These are phyloP conservation scores for Platycheirus rosarum DNA, from an alignment of 2,888 invertebrate species.

Conservation along the genomic window DNA sequence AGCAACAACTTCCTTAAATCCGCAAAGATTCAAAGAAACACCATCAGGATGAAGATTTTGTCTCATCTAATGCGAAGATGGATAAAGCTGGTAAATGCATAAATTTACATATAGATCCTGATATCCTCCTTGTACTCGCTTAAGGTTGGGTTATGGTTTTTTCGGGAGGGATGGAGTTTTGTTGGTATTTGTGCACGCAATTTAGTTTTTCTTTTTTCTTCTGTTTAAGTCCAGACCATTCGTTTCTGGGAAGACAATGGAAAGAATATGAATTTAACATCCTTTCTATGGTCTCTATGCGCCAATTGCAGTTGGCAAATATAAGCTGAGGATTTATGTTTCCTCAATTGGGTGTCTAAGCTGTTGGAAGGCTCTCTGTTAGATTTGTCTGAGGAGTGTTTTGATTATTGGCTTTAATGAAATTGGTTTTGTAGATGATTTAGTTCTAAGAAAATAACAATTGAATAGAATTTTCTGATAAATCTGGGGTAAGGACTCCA, in stretches of 20 bases:
- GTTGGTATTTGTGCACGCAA: slow-evolving; percentile 10
- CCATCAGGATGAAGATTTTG: slow-evolving; percentile 6
- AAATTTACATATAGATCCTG: slow-evolving; percentile 60
- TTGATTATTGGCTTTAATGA: slow-evolving; percentile 28
- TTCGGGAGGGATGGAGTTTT: background rate
- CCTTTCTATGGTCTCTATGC: slow-evolving; percentile 40
- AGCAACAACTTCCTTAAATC: background rate
- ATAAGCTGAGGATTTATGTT: slow-evolving; percentile 37
- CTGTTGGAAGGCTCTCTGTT: background rate
- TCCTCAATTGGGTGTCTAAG: slow-evolving; percentile 39
- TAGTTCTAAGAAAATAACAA: background rate
- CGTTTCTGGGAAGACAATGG: slow-evolving; percentile 1
- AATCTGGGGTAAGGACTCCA: too few relatives aligned
- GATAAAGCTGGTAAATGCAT: slow-evolving; percentile 38
- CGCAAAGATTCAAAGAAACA: background rate
- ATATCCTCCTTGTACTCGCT: slow-evolving; percentile 25
- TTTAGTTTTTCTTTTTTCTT: too few relatives aligned
- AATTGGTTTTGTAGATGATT: slow-evolving; percentile 15
- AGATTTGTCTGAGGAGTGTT: slow-evolving; percentile 23
- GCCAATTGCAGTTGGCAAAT: slow-evolving; percentile 20
- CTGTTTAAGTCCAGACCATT: slow-evolving; percentile 37
- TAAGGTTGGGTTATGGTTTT: slow-evolving; percentile 2
- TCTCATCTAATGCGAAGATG: slow-evolving; percentile 42
- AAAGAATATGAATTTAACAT: slow-evolving; percentile 36
- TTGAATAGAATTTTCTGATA: too few relatives aligned